A percentile compares a stretch with the other conserved stretches of the same genome.
These are phyloP conservation scores for Drosophila tani DNA, from an alignment of 1,140 invertebrate species.

Conservation along the genomic window DNA sequence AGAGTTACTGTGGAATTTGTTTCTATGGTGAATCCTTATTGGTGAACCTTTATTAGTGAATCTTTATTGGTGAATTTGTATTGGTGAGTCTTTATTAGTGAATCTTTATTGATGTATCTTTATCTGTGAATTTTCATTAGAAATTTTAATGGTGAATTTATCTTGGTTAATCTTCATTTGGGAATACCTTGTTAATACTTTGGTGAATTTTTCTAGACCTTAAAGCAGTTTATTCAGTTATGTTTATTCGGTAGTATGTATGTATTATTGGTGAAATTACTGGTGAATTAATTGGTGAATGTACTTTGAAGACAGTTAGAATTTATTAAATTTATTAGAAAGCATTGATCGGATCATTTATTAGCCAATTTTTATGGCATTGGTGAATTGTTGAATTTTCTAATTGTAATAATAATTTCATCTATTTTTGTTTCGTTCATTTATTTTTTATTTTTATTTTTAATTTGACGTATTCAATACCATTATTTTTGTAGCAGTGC, in stretches of 20 bases:
- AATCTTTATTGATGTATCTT: no score
- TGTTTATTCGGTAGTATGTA: no score
- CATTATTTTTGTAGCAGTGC: conserved; percentile 9
- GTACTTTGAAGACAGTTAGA: neutral
- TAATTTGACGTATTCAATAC: neutral
- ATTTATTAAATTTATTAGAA: neutral
- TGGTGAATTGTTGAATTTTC: neutral
- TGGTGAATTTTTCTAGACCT: no score
- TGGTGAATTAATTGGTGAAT: neutral
- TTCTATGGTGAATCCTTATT: no score
- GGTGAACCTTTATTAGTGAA: neutral
- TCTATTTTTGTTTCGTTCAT: neutral
- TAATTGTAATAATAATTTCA: neutral
- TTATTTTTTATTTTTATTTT: neutral
- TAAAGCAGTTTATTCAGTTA: no score
- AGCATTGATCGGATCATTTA: neutral
- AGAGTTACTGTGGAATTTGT: neutral
- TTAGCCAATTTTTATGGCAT: neutral
- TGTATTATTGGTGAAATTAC: no score
- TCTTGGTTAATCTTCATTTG: no score
- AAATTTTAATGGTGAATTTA: no score
- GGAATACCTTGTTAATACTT: no score
- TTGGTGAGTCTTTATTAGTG: no score
- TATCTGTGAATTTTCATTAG: no score
- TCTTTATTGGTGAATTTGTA: neutral